phyloP scores from a whole-genome alignment of 2,113 vertebrate genomes.

The Colinus virginianus region DNA sequence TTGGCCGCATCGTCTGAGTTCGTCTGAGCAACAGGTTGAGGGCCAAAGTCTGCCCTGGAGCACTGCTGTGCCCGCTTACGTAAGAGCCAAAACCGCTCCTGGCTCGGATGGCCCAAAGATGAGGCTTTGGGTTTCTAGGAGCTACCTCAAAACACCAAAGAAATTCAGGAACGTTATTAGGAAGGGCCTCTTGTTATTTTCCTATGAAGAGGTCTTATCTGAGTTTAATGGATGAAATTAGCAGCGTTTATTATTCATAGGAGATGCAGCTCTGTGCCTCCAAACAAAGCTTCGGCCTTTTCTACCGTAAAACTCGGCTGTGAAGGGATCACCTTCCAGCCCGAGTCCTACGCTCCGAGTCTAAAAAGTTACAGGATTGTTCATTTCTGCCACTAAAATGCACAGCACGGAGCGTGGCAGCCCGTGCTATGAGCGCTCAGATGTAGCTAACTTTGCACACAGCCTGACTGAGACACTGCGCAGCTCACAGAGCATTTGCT shows the following conservation, averaged over 20 bases:
- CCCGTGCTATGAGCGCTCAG: neutral
- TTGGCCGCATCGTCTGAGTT: conserved; percentile 20
- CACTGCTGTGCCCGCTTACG: neutral
- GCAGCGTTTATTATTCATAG: neutral
- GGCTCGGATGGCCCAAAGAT: neutral
- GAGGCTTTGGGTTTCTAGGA: neutral
- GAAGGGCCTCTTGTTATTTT: conserved; percentile 2
- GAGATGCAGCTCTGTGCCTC: neutral
- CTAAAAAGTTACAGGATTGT: neutral
- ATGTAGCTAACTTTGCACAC: neutral
- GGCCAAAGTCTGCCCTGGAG: conserved; percentile 37
- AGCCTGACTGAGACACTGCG: neutral
- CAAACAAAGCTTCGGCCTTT: neutral
- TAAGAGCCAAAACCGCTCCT: neutral
- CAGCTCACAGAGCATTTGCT: neutral
- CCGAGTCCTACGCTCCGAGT: neutral
- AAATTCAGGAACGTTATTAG: neutral
- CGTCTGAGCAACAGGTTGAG: conserved; percentile 9
- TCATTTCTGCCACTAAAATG: conserved; percentile 21
- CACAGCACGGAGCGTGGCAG: neutral
- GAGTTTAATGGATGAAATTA: neutral
- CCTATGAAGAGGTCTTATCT: neutral
- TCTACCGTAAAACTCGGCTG: neutral
- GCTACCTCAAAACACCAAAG: neutral
- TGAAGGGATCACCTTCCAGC: neutral